A percentile compares a stretch with the other conserved stretches of the same genome.
phyloP scores from a whole-genome alignment of 2,797 vertebrate species.

The Gorsachius magnificus region DNA sequence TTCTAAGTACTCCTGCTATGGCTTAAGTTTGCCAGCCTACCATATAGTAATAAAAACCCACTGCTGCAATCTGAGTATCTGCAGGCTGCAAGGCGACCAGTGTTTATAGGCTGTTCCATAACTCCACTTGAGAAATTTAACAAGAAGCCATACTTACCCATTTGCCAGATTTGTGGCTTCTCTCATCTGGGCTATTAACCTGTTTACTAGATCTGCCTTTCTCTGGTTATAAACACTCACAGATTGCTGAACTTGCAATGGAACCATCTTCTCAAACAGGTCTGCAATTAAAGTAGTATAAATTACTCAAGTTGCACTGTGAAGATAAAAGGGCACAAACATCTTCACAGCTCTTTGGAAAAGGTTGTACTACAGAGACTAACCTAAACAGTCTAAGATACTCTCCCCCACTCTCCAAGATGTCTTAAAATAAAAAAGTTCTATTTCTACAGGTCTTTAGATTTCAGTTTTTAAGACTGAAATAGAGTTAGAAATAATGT shows the following conservation, averaged over 20 bases:
- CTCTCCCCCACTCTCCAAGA: neutral
- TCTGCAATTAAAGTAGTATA: conserved; percentile 74
- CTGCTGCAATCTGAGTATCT: neutral
- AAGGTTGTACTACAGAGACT: neutral
- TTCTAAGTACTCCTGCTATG: neutral
- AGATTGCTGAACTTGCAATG: conserved; percentile 92
- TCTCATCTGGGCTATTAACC: conserved; percentile 92
- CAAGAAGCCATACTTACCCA: conserved; percentile 78
- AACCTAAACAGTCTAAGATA: neutral
- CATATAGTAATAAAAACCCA: neutral
- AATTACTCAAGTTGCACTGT: neutral
- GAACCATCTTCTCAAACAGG: conserved; percentile 99
- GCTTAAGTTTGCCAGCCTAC: neutral
- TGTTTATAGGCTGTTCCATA: neutral
- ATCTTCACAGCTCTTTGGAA: neutral
- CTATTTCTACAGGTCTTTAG: neutral
- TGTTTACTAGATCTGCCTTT: conserved; percentile 91
- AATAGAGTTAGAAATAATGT: neutral
- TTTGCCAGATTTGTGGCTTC: conserved; percentile 96
- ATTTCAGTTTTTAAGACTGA: neutral
- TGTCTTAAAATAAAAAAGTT: neutral
- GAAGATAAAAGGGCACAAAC: neutral
- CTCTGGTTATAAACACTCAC: conserved; percentile 89
- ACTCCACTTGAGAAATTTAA: neutral
- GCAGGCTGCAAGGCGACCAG: neutral